phyloP scores from a whole-genome alignment of 2,797 vertebrate genomes.

The Caiman crocodilus region DNA sequence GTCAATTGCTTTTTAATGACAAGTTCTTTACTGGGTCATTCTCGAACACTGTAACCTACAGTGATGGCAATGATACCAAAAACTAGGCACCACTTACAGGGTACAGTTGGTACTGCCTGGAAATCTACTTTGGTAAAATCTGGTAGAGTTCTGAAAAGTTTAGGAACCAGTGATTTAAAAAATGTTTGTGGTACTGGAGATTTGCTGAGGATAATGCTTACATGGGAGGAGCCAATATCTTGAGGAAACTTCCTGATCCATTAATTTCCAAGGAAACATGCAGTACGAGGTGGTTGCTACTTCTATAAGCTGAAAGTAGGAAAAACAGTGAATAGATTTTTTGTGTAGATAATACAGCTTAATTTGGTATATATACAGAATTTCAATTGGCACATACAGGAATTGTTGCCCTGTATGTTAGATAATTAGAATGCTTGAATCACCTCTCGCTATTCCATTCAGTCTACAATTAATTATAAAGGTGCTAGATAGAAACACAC shows the following conservation, averaged over 20 bases:
- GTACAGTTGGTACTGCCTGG: rapidly evolving
- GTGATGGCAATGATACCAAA: not conserved
- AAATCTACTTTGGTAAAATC: not conserved
- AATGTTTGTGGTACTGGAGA: not conserved
- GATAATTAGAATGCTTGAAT: not conserved
- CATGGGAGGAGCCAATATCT: not conserved
- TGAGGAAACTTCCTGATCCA: not conserved
- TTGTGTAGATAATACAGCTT: not conserved
- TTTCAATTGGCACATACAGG: not conserved
- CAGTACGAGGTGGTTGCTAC: not conserved
- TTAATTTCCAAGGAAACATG: not conserved
- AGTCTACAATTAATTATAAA: not conserved
- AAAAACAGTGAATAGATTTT: not conserved
- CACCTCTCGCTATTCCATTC: not conserved
- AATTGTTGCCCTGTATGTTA: not conserved
- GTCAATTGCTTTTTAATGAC: rapidly evolving
- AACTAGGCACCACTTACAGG: not conserved
- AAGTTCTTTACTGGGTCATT: not conserved
- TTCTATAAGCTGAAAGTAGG: not conserved
- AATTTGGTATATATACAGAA: not conserved
- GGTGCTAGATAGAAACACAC: not conserved
- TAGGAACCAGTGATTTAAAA: not conserved
- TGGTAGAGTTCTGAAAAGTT: not conserved
- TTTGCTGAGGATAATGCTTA: not conserved
- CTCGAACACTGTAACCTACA: not conserved